phyloP scores from a whole-genome alignment of 2,113 vertebrate species.

The Heterotilapia buettikoferi region DNA sequence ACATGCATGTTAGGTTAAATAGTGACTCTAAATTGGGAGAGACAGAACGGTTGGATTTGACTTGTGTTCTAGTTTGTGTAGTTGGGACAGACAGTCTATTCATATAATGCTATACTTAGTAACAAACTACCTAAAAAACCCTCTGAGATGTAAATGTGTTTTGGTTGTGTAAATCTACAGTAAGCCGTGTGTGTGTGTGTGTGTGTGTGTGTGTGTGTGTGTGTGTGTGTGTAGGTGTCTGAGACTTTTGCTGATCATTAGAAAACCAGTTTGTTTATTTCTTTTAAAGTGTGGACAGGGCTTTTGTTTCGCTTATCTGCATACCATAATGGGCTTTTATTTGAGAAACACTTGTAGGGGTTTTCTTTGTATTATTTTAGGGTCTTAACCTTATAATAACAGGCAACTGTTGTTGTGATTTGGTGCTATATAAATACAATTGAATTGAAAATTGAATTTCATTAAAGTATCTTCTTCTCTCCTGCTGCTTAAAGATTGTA shows the following conservation, averaged over 20 bases:
- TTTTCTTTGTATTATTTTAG: background rate
- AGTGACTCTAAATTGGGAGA: background rate
- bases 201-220: too few relatives aligned
- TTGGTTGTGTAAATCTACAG: background rate
- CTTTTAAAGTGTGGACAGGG: background rate
- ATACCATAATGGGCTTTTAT: background rate
- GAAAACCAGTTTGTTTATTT: background rate
- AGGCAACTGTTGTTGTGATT: background rate
- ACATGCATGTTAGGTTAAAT: background rate
- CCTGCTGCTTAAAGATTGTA: background rate
- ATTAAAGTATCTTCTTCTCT: background rate
- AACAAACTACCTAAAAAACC: background rate
- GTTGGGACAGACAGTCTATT: rapidly evolving
- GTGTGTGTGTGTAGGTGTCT: background rate
- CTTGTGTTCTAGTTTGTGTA: background rate
- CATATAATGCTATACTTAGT: background rate
- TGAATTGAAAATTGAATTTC: background rate
- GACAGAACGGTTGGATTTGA: background rate
- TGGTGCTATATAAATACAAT: background rate
- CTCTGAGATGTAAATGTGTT: background rate
- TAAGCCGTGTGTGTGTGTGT: background rate
- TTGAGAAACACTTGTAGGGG: background rate
- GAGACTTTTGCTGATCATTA: background rate
- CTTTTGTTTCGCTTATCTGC: background rate
- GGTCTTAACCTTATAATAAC: background rate